Base-by-base conservation (phyloP, 53 echinoderm and acorn worm genomes). In the Arbacia lixula region DNA sequence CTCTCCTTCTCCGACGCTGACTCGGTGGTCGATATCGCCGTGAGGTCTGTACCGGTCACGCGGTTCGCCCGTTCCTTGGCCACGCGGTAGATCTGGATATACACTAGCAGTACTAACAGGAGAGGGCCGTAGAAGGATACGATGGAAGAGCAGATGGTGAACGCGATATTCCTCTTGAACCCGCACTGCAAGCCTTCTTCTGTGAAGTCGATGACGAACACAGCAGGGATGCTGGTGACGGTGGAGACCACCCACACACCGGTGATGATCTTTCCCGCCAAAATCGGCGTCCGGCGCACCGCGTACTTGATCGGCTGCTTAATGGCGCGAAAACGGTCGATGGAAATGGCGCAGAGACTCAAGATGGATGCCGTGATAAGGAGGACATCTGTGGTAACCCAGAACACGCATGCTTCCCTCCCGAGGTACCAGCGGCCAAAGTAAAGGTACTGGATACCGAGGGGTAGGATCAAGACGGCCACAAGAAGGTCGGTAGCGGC, bases 291-390 rank as follows among this genome's bases (percentile, higher is more conserved):
- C n/a, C 84, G 84, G 36, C 65, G 31, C 38, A 64, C 21, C 4
- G 73, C 50, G 58, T 89, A 89, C 19, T 72, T 64, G 42, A 85
- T 26, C 3, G 89, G 89, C 57, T 76, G 85, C 9, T 85, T 89
- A n/a, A 89, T 85, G 55, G 84, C 84, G 14, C 85, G 56, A 37
- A 76, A 89, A 10, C 89, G 61, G 58, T 89, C 89, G n/a, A 89
- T 66, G 2, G 84, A 84, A n/a, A 89, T 89, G 19, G 77, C 85
- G 36, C 85, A 76, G 12, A 89, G 68, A 56, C 69, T 83, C 67
- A 85, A 68, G 33, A 89, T 89, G 39, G 89, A 89, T 0, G 89
- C 89, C 27, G 89, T 89, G 4, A 85, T 66, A 9, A 89, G 55
- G 39, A 89, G 73, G 31, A 89, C 89, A 27, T 89, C 89, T 1